Conservation (phyloP, 2,797 vertebrate species). For the Falco biarmicus region DNA sequence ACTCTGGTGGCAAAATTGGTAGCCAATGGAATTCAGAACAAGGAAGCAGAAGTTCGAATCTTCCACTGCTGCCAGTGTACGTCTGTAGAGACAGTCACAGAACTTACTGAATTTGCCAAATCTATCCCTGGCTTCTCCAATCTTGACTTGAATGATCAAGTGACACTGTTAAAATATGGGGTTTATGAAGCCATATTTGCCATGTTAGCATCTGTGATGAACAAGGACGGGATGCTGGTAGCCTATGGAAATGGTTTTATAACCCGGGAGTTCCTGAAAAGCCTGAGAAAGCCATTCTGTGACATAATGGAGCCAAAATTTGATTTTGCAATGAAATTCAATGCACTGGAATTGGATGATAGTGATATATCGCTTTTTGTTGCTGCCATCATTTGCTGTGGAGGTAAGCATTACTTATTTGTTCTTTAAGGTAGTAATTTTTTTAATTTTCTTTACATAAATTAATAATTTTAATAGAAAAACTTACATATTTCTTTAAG, state of each 20-base stretch:
- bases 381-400: constrained; percentile 95
- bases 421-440: background rate
- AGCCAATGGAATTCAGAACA: constrained; percentile 84
- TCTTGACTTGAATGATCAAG: constrained; percentile 94
- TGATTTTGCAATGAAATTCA: constrained; percentile 95
- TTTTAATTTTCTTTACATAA: background rate
- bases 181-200: constrained; percentile 96
- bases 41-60: constrained; percentile 89
- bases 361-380: constrained; percentile 94
- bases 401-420: constrained; percentile 81
- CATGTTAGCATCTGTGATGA: constrained; percentile 94
- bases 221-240: constrained; percentile 95
- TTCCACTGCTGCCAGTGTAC: constrained; percentile 95
- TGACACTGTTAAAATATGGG: constrained; percentile 92
- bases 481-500: background rate
- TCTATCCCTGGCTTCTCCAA: constrained; percentile 90
- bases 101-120: constrained; percentile 96
- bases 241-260: constrained; percentile 91
- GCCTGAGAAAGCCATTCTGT: constrained; percentile 92
- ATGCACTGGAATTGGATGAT: constrained; percentile 92
- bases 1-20: constrained; percentile 87
- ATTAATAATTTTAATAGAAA: background rate
- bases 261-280: constrained; percentile 95
- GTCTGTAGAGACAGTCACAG: constrained; percentile 92
- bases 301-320: constrained; percentile 99